Evolutionary conservation across 1,140 invertebrate genomes (phyloP).

Genomic region (Lepidurus packardi): DNA sequence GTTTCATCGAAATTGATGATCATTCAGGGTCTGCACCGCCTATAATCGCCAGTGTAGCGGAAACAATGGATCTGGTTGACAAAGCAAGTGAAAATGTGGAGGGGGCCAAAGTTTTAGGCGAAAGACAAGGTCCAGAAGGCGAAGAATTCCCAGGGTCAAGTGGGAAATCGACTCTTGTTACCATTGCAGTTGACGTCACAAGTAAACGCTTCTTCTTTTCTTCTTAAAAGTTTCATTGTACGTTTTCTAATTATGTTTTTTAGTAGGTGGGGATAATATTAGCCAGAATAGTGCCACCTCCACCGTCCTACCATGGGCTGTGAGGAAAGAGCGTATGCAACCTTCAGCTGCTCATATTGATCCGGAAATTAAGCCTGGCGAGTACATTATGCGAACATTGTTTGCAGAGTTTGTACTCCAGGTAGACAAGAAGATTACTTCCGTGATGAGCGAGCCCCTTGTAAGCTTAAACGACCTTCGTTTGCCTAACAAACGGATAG

Average conservation of each 20-base stretch:
- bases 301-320: constrained; percentile 64
- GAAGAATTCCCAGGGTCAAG: constrained; percentile 17
- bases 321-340: constrained; percentile 64
- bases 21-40: neutral
- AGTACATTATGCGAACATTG: constrained; percentile 88
- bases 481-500: constrained; percentile 31
- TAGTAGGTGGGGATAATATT: neutral
- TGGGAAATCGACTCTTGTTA: neutral
- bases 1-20: constrained; percentile 17
- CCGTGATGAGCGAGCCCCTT: constrained; percentile 81
- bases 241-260: neutral
- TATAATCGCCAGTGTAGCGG: neutral
- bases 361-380: constrained; percentile 62
- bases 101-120: neutral
- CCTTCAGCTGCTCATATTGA: constrained; percentile 43
- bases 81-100: constrained; percentile 22
- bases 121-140: constrained; percentile 23
- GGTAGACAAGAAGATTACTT: constrained; percentile 91
- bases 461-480: constrained; percentile 48
- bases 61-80: neutral
- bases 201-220: neutral
- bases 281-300: neutral
- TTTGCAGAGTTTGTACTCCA: constrained; percentile 90
- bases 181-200: constrained; percentile 1
- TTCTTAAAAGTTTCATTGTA: neutral